Conservation (phyloP, 2,888 invertebrate genomes). For the Lasioglossum leucozonium region DNA sequence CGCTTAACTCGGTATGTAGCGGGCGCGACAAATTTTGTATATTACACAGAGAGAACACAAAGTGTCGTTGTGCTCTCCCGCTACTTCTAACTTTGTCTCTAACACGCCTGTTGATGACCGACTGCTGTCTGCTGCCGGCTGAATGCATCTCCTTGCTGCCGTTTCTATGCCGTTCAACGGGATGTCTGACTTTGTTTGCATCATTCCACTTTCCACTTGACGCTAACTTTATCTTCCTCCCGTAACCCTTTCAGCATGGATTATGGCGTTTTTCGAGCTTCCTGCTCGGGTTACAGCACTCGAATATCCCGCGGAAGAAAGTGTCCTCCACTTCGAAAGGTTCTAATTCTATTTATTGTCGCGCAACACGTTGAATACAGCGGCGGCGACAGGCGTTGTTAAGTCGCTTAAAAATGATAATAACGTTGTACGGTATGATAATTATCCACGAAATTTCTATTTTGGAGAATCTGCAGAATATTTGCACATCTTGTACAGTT, state of each 20-base stretch:
- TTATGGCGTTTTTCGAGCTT: background rate
- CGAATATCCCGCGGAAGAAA: background rate
- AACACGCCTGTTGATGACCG: background rate
- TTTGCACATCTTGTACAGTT: too few relatives aligned
- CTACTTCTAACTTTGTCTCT: slow-evolving; percentile 8
- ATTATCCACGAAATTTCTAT: too few relatives aligned
- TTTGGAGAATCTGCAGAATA: too few relatives aligned
- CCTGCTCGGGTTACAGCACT: background rate
- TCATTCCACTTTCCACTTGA: slow-evolving; percentile 4
- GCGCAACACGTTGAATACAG: too few relatives aligned
- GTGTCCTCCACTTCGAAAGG: background rate
- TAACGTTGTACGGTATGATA: too few relatives aligned
- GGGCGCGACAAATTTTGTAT: background rate
- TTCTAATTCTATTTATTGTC: background rate
- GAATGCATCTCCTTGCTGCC: background rate
- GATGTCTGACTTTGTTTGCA: background rate
- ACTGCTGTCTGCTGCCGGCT: background rate
- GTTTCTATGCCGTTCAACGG: background rate
- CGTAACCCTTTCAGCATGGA: slow-evolving; percentile 1
- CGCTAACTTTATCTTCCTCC: background rate
- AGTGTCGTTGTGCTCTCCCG: background rate
- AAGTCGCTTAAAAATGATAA: too few relatives aligned
- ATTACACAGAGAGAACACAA: background rate
- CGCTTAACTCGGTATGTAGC: background rate
- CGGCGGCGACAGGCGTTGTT: too few relatives aligned